Percentiles rank a stretch among this genome's conserved stretches.
phyloP scores from a whole-genome alignment of 2,113 vertebrate species.

The Callospermophilus lateralis region DNA sequence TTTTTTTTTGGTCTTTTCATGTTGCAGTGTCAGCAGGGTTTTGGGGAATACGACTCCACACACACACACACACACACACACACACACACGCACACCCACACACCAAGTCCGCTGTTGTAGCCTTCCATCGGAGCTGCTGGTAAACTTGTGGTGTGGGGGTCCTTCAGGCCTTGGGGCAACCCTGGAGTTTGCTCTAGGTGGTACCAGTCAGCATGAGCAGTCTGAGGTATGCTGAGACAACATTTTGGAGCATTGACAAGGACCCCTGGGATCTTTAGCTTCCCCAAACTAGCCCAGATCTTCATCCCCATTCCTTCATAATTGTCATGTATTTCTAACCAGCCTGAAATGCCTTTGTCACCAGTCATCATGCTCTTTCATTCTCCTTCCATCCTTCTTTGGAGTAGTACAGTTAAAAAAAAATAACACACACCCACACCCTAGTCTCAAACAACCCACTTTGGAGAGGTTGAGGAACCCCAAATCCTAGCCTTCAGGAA shows the following conservation, averaged over 20 bases:
- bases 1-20: not conserved
- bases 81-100: not conserved
- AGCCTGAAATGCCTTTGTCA: constrained; percentile 48
- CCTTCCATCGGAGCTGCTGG: not conserved
- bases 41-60: not conserved
- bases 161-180: not conserved
- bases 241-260: not conserved
- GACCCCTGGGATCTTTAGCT: not conserved
- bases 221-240: not conserved
- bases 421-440: not conserved
- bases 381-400: not conserved
- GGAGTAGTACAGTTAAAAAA: not conserved
- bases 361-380: not conserved
- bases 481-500: constrained; percentile 42
- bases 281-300: not conserved
- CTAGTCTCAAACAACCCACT: not conserved
- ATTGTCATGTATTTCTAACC: not conserved
- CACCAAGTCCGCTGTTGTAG: not conserved
- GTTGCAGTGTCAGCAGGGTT: not conserved
- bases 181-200: not conserved
- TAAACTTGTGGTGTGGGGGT: not conserved
- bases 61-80: not conserved
- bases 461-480: not conserved
- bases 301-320: not conserved
- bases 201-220: not conserved